These are phyloP conservation scores for Macrotis lagotis DNA, from an alignment of 2,113 vertebrate species.

Conservation along the genomic window DNA sequence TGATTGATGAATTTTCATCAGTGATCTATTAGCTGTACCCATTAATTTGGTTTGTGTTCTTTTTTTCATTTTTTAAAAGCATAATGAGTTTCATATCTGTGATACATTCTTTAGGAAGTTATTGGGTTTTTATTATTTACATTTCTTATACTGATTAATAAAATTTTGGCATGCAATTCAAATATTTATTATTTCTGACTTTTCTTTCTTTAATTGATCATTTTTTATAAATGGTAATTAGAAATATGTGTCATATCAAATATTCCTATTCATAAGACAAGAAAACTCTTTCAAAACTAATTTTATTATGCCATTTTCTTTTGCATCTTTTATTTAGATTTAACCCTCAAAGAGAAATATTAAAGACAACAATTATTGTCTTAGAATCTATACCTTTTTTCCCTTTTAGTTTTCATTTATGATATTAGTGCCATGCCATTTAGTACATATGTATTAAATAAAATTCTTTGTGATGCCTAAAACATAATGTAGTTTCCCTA, in stretches of 20 bases:
- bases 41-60: background rate
- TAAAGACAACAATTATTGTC: background rate
- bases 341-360: background rate
- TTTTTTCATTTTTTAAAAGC: background rate
- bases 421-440: background rate
- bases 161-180: background rate
- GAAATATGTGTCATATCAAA: background rate
- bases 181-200: background rate
- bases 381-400: background rate
- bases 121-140: background rate
- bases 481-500: background rate
- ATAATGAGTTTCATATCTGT: background rate
- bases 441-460: background rate
- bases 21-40: background rate
- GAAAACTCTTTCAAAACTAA: accelerated
- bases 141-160: background rate
- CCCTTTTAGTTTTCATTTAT: background rate
- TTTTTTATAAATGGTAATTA: background rate
- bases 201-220: background rate
- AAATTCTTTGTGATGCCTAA: background rate
- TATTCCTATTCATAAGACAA: background rate
- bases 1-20: background rate
- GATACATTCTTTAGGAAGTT: background rate
- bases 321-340: background rate
- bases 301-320: background rate